Evolutionary conservation across 1,140 invertebrate species (phyloP), one percentile per base, ranked within the genome.

Genomic region (Papilio dardanus): DNA sequence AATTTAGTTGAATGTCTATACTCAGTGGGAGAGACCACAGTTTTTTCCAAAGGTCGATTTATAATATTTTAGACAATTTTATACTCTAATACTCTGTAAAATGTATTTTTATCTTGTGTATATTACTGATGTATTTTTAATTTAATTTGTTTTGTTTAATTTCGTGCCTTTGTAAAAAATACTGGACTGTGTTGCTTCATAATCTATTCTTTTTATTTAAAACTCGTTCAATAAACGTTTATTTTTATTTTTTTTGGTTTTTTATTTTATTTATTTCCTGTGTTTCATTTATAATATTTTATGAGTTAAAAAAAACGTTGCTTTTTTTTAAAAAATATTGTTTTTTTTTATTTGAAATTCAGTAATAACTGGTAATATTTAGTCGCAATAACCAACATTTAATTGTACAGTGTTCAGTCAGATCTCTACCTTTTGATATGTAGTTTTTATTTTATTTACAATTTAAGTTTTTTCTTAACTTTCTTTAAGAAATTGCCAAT

Each of bases 171-270:
- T 54, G 69, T 83, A 77, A 75, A 74, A n/a, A 79, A 76, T 75
- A 62, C 54, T 77, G 76, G 75, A 83, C 74, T 86, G 79, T 84
- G 80, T 85, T 79, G 79, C 81, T 88, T 84, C 79, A 65, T 86
- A 83, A 88, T 84, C n/a, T n/a, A n/a, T n/a, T 79, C 84, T 79
- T 75, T 87, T 90, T 86, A 86, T 89, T 90, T 88, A 86, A 79
- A 82, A 76, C 79, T 77, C 78, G 81, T 76, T 67, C 81, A 90
- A 89, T 89, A 90, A 90, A 89, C 76, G 79, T 86, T 86, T 88
- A 88, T 88, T 88, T 89, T 88, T 83, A 76, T 85, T 65, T 86
- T 84, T 81, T 81, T 74, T 79, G 37, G 75, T 77, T 76, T 14
- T 79, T 75, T 77, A 42, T 74, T 81, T 81, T 24, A 77, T 79